Conservation (phyloP, 2,797 vertebrate genomes). For the Triplophysa bombifrons region DNA sequence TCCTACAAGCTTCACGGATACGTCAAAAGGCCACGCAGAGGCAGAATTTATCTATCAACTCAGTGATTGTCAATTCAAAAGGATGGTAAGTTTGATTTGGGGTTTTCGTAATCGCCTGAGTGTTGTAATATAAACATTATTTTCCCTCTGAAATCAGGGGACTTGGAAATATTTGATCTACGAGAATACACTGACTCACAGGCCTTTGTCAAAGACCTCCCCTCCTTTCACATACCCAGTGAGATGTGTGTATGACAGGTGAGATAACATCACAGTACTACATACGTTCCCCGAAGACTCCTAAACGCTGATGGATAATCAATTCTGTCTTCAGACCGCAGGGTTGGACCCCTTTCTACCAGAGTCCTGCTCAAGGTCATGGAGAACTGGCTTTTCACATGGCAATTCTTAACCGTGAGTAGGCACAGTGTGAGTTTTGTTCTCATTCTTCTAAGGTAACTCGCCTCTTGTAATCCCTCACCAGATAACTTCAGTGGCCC, state of each 20-base stretch:
- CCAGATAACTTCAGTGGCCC: constrained; percentile 69
- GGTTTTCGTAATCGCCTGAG: background rate
- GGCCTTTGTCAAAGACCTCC: constrained; percentile 55
- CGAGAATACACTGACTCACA: constrained; percentile 66
- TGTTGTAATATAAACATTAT: background rate
- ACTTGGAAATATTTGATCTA: constrained; percentile 64
- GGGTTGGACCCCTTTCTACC: constrained; percentile 42
- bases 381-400: constrained; percentile 69
- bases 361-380: constrained; percentile 7
- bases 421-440: no score
- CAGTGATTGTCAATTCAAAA: constrained; percentile 67
- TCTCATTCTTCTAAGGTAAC: background rate
- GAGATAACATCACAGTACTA: background rate
- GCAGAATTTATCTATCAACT: constrained; percentile 64
- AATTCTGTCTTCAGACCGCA: constrained; percentile 56
- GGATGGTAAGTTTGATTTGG: constrained; percentile 56
- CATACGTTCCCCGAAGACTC: background rate
- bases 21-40: constrained; percentile 56
- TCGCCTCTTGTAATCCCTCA: background rate
- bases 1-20: constrained; percentile 47
- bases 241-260: constrained; percentile 68
- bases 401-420: constrained; percentile 72
- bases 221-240: constrained; percentile 61
- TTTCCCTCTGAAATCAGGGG: constrained; percentile 51
- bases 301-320: background rate